These are phyloP conservation scores for Chaetodon trifasciatus DNA, from an alignment of 2,797 vertebrate species.

Conservation along the genomic window DNA sequence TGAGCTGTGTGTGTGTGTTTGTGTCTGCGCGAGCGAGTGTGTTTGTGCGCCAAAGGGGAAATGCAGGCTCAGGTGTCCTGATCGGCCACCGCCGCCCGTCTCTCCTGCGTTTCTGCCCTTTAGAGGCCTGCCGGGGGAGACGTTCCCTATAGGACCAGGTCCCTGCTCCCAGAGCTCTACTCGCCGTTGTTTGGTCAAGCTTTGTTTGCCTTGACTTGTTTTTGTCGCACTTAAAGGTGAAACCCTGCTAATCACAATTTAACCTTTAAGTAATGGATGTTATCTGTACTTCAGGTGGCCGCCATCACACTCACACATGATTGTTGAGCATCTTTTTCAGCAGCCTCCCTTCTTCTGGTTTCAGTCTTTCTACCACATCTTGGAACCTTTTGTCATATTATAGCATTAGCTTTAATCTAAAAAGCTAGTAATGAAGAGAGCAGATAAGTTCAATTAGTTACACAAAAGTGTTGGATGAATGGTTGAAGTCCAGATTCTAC, in stretches of 20 bases:
- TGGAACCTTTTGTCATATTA: not conserved
- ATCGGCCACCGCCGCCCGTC: conserved; percentile 37
- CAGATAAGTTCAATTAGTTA: too few species aligned
- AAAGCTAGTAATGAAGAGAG: too few species aligned
- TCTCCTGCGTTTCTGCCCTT: conserved; percentile 53
- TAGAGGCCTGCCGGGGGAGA: conserved; percentile 14
- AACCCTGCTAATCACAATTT: not conserved
- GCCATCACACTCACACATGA: too few species aligned
- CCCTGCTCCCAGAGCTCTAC: not conserved
- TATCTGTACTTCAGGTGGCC: not conserved
- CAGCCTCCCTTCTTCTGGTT: not conserved
- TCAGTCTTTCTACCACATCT: not conserved
- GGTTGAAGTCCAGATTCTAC: too few species aligned
- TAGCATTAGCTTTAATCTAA: too few species aligned
- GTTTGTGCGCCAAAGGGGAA: conserved; percentile 32
- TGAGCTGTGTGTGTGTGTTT: conserved; percentile 49
- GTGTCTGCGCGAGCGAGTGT: conserved; percentile 36
- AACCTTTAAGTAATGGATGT: too few species aligned
- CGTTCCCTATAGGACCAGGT: not conserved
- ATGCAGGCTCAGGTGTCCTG: conserved; percentile 65
- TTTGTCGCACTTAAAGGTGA: not conserved
- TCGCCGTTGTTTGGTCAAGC: not conserved
- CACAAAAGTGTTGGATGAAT: too few species aligned
- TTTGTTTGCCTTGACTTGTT: not conserved
- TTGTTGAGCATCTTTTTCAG: not conserved